These are phyloP conservation scores for Andrena minutula DNA, from an alignment of 2,888 invertebrate genomes.

Conservation along the genomic window DNA sequence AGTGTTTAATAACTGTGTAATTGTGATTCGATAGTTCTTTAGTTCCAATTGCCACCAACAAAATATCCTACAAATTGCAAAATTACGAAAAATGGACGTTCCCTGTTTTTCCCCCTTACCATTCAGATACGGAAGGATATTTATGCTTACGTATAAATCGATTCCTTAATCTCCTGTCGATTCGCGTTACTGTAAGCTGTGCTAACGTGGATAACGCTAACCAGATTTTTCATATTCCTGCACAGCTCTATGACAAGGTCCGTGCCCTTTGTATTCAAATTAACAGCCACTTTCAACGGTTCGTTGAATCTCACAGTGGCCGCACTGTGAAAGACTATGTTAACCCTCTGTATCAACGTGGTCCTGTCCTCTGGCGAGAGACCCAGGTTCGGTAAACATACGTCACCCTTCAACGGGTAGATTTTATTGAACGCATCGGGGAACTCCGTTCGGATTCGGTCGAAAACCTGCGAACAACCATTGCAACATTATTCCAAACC, in stretches of 20 bases:
- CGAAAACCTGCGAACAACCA: conserved; percentile 89
- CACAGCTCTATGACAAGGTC: conserved; percentile 96
- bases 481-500: too few relatives aligned
- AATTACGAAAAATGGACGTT: too few relatives aligned
- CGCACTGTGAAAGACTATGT: conserved; percentile 98
- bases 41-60: too few relatives aligned
- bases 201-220: conserved; percentile 96
- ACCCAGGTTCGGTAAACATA: conserved; percentile 93
- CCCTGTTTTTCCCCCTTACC: background rate
- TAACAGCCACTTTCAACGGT: conserved; percentile 96
- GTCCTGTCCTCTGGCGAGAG: conserved; percentile 92
- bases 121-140: conserved; percentile 1
- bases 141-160: conserved; percentile 89
- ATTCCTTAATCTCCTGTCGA: conserved; percentile 93
- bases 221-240: conserved; percentile 94
- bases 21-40: background rate
- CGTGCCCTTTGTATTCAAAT: conserved; percentile 98
- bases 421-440: conserved; percentile 92
- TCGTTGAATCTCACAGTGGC: conserved; percentile 99
- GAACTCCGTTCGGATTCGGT: conserved; percentile 90
- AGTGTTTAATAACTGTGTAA: too few relatives aligned
- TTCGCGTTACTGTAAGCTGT: conserved; percentile 99
- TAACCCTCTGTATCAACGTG: conserved; percentile 90
- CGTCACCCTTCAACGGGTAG: conserved; percentile 93
- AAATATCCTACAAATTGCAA: too few relatives aligned